Conservation (phyloP, 2,113 vertebrate genomes). For the Nasalis larvatus region DNA sequence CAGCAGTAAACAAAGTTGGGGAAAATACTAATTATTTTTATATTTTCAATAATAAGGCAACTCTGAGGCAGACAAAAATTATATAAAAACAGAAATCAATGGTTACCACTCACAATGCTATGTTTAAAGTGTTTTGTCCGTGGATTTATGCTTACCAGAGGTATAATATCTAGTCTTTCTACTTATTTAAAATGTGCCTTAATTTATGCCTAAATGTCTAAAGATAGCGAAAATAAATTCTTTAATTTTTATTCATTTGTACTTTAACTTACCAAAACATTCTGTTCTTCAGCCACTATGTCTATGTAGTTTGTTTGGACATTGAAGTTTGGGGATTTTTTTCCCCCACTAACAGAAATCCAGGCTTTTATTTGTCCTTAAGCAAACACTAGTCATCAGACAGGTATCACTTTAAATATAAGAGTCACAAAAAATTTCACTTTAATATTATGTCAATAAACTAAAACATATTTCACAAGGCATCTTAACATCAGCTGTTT, state of each 20-base stretch:
- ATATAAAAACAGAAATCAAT: not conserved
- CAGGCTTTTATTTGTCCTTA: not conserved
- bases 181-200: constrained; percentile 7
- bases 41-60: not conserved
- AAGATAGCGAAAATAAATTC: not conserved
- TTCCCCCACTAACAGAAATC: not conserved
- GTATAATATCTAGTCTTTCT: not conserved
- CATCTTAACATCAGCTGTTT: not conserved
- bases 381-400: not conserved
- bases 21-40: not conserved
- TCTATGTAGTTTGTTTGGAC: not conserved
- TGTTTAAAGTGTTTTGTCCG: not conserved
- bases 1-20: not conserved
- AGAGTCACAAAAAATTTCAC: not conserved
- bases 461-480: not conserved
- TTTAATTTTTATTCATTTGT: not conserved
- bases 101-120: not conserved
- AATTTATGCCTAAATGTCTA: not conserved
- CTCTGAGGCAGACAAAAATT: not conserved
- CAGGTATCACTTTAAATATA: not conserved
- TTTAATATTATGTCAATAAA: not conserved
- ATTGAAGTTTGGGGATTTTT: not conserved
- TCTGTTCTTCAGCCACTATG: not conserved
- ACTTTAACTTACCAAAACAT: not conserved
- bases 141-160: not conserved